Evolutionary conservation across 2,888 invertebrate genomes (phyloP), one percentile per base, ranked within the genome.

Genomic region (Rhamphomyia laevipes): DNA sequence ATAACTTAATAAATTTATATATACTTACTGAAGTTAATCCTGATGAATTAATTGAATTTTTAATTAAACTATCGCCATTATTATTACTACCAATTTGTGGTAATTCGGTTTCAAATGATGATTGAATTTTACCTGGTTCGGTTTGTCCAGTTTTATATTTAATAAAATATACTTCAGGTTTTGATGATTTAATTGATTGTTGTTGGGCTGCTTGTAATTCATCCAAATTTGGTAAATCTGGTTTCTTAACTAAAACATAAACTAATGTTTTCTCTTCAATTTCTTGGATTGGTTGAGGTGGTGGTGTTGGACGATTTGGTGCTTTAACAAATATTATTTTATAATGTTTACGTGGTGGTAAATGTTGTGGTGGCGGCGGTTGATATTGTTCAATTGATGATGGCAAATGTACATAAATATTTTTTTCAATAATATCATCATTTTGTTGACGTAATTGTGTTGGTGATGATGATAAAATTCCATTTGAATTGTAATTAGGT

Each of bases 361-460:
- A 53, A 75, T 48, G 80, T 78, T 35, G 81, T 78, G 9, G 35
- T 15, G 55, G 77, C 74, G 45, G 47, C 5, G 49, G 50, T 21
- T 51, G 48, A n/a, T 52, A 50, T 46, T 52, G 54, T 31, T 85
- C 84, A 16, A 80, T 80, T 63, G 86, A 86, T 13, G 86, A 87
- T 21, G 88, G 86, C 21, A 88, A 86, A 64, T 87, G 87, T 10
- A 88, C 86, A 72, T 87, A 87, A 5, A 88, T 86, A 65, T 86
- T 87, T 61, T 88, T 88, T 69, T 86, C 86, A 62, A 85, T 79
- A 52, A 83, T 77, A 62, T 82, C 74, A 47, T 55, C 21, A 27
- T 12, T 15, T 23, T 42, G 42, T 43, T 56, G 55, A 10, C 55
- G 47, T 43, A 47, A 50, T 15, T 50, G 50, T 40, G 46, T 2